These are phyloP conservation scores for Nannoperca obscura DNA, from an alignment of 2,797 vertebrate species.

Conservation along the genomic window DNA sequence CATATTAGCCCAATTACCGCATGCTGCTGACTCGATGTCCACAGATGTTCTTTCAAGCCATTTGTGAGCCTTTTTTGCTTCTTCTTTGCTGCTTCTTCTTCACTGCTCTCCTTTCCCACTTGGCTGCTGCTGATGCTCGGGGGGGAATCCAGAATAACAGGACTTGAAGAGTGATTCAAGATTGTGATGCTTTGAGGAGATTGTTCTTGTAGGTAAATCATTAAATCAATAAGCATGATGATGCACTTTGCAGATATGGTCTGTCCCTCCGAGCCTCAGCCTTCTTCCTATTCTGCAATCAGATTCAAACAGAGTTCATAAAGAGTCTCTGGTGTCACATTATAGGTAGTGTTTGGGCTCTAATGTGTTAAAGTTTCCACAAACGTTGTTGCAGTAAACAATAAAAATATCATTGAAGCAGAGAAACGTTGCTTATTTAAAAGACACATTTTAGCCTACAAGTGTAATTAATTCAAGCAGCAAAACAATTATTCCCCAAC, in stretches of 20 bases:
- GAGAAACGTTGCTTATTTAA: not conserved
- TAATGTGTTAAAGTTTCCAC: too few species aligned
- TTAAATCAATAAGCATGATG: too few species aligned
- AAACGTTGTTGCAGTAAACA: not conserved
- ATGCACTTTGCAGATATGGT: too few species aligned
- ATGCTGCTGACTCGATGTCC: not conserved
- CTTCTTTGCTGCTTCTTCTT: too few species aligned
- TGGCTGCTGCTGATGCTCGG: not conserved
- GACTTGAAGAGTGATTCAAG: too few species aligned
- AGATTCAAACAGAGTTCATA: too few species aligned
- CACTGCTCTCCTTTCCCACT: not conserved
- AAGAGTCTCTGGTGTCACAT: not conserved
- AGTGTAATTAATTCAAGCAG: not conserved
- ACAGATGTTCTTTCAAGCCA: not conserved
- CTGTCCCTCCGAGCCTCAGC: too few species aligned
- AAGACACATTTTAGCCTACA: not conserved
- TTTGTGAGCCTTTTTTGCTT: not conserved
- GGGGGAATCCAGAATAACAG: too few species aligned
- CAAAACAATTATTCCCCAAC: not conserved
- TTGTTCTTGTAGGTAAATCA: too few species aligned
- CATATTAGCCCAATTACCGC: slow-evolving; percentile 36
- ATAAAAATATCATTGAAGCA: not conserved
- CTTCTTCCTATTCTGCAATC: not conserved
- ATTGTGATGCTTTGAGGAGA: too few species aligned
- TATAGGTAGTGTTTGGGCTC: not conserved